Conservation (phyloP, 1,140 invertebrate genomes). For the Aphis craccivora region DNA sequence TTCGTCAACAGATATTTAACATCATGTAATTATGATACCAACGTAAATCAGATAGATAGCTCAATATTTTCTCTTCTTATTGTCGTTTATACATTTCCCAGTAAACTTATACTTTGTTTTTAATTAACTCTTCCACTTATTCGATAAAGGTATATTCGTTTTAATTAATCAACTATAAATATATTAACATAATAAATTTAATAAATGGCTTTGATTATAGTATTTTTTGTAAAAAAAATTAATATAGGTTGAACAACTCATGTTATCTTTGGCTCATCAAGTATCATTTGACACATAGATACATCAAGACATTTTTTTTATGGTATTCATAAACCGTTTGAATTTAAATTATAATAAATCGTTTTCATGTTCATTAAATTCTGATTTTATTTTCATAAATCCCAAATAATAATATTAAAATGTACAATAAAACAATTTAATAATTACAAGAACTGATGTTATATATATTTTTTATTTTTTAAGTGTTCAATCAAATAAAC, state of each 20-base stretch:
- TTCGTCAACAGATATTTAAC: not conserved
- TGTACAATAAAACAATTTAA: too few relatives aligned
- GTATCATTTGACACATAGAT: not conserved
- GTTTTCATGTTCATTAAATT: not conserved
- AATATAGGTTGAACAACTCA: not conserved
- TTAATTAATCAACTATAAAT: not conserved
- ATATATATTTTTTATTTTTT: too few relatives aligned
- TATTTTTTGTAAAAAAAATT: not conserved
- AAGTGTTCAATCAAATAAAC: too few relatives aligned
- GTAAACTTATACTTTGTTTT: not conserved
- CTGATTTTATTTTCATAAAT: not conserved
- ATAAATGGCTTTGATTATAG: not conserved
- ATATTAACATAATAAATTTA: not conserved
- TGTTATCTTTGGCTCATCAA: not conserved
- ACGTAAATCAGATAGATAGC: not conserved
- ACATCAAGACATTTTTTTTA: not conserved
- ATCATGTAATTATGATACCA: not conserved
- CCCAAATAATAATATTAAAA: too few relatives aligned
- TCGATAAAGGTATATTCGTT: not conserved
- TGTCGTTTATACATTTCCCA: not conserved
- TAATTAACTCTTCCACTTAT: not conserved
- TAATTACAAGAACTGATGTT: too few relatives aligned
- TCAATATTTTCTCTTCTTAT: not conserved
- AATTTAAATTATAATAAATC: not conserved
- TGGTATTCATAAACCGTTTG: not conserved